Base-by-base conservation (phyloP, 64 coral and sea anemone species). In the Stylophora pistillata region DNA sequence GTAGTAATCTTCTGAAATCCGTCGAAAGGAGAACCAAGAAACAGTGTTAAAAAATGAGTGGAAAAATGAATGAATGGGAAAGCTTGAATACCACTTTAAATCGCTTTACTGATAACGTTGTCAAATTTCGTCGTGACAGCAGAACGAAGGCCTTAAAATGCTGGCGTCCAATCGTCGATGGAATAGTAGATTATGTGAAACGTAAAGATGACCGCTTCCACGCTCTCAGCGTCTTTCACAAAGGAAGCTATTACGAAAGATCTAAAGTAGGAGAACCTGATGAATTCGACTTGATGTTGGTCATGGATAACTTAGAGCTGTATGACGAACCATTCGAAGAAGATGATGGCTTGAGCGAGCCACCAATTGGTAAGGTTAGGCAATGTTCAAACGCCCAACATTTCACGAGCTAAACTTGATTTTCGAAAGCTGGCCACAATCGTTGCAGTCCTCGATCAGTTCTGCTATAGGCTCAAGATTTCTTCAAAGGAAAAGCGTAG, bases 201-300 rank as follows among this genome's bases (percentile, higher is more conserved):
- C 10, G 10, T 7, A 86, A 33, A 87, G 87, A 94, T 18, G 4
- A 10, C 9, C 82, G 83, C 53, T 90, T 90, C 55, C 15, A 74
- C 61, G 37, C 23, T 37, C 55, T 85, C 28, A 10, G 86, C 1
- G 41, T 64, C 23, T 0, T 90, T 12, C 4, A 34, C 5, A 72
- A 29, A 25, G 93, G 93, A 12, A 94, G 93, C 33, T 90, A 80
- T 29, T 94, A 94, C 25, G 93, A 94, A 55, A 80, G 82, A 72
- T 21, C 85, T 4, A 95, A 95, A 55, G 88, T 91, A 0, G 78
- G 73, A 26, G 58, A 90, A 30, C 82, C 93, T 5, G 30, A 95
- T 62, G 93, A 95, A 27, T 95, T 95, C 54, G 93, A 95, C 63
- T 29, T 95, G 17, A 91, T 87, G 88, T 23, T 95, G 17, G 82